phyloP scores from a whole-genome alignment of 2,113 vertebrate genomes.

The Nothocercus nigrocapillus region DNA sequence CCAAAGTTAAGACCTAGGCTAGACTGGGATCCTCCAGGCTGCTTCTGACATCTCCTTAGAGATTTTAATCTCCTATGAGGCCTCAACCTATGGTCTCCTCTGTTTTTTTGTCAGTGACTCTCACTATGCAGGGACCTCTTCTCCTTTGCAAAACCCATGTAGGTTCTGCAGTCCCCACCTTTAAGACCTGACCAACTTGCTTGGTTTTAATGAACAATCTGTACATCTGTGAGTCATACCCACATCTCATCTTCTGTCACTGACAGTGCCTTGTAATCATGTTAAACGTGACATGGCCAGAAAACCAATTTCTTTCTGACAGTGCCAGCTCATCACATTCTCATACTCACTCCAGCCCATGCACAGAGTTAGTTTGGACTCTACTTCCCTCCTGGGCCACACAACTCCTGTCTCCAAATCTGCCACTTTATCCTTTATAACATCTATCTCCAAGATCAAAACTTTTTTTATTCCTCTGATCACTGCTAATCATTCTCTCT shows the following conservation, averaged over 20 bases:
- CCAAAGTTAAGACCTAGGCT: neutral
- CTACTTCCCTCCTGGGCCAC: neutral
- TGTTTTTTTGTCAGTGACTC: neutral
- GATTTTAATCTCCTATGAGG: neutral
- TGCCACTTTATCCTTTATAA: neutral
- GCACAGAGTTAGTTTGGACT: neutral
- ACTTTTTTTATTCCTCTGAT: neutral
- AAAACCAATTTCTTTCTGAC: neutral
- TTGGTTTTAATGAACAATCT: constrained; percentile 4
- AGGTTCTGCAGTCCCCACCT: neutral
- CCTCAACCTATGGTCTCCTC: neutral
- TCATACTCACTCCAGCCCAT: neutral
- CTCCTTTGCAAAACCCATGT: neutral
- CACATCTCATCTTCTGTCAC: neutral
- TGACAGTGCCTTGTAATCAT: neutral
- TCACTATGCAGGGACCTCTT: neutral
- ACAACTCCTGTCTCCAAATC: neutral
- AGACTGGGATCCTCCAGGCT: neutral
- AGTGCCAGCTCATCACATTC: neutral
- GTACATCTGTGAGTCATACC: neutral
- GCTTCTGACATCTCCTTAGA: neutral
- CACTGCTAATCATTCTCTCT: neutral
- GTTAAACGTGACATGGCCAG: neutral
- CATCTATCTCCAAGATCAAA: neutral
- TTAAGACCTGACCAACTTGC: neutral